Conservation (phyloP, 2,113 vertebrate species). For the Silurus meridionalis region DNA sequence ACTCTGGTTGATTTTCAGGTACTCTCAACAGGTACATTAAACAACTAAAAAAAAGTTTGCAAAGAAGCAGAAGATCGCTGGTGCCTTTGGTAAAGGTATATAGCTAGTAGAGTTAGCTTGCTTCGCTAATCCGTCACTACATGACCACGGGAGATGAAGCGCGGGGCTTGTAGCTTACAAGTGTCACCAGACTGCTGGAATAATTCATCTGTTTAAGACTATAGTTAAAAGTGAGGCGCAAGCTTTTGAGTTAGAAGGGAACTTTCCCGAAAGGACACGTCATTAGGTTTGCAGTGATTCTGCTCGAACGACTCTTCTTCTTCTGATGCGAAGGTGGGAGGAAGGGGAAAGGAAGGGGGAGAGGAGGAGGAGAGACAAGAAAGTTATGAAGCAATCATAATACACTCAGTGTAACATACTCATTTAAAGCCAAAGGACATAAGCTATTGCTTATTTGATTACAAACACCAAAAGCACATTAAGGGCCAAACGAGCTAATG, state of each 20-base stretch:
- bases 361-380: neutral
- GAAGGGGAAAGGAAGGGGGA: neutral
- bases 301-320: constrained; percentile 4
- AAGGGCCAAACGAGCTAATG: constrained; percentile 66
- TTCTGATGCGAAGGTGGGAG: neutral
- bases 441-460: constrained; percentile 66
- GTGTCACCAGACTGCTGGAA: neutral
- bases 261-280: neutral
- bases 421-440: constrained; percentile 49
- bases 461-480: constrained; percentile 62
- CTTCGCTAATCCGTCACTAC: constrained; percentile 1
- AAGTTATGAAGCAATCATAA: constrained; percentile 49
- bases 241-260: neutral
- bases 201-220: neutral
- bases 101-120: neutral
- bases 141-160: neutral
- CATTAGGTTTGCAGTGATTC: constrained; percentile 48
- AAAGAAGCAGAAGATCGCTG: neutral
- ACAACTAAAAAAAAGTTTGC: neutral
- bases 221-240: neutral
- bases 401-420: constrained; percentile 51
- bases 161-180: neutral
- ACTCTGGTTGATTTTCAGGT: no score
- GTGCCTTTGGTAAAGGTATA: neutral
- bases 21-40: no score